Conservation (phyloP, 2,797 vertebrate genomes). For the Tachyglossus aculeatus region DNA sequence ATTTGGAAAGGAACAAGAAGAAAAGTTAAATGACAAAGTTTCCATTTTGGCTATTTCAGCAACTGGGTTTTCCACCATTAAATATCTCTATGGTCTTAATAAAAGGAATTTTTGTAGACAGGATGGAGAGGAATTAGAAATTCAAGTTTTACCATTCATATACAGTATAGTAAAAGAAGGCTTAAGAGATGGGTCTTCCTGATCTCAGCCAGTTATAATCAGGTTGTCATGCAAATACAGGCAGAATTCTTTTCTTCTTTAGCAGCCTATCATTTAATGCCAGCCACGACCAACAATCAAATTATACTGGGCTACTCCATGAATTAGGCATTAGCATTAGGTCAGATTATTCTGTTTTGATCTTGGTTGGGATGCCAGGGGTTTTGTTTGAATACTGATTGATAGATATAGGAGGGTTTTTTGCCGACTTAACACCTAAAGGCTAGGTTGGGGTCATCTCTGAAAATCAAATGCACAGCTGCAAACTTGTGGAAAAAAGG, state of each 20-base stretch:
- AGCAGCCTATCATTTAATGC: not conserved
- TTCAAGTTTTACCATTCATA: too few relatives aligned
- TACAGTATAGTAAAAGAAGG: not conserved
- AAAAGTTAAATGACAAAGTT: not conserved
- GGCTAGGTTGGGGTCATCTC: not conserved
- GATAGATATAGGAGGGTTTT: not conserved
- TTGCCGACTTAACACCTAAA: not conserved
- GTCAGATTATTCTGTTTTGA: not conserved
- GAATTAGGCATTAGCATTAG: not conserved
- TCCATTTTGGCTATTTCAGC: not conserved
- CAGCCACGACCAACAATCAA: not conserved
- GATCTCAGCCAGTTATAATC: not conserved
- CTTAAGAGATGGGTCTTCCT: not conserved
- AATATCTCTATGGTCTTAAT: not conserved
- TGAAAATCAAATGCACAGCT: slow-evolving; percentile 23
- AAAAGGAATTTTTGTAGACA: not conserved
- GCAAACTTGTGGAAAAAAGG: not conserved
- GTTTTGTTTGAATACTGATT: not conserved
- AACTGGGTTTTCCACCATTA: not conserved
- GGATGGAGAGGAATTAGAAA: not conserved
- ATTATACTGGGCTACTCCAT: not conserved
- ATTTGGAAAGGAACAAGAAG: not conserved
- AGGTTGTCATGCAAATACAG: not conserved
- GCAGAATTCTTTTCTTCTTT: too few relatives aligned
- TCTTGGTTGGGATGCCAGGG: not conserved